Percentiles rank a stretch among this genome's conserved stretches.
phyloP scores from a whole-genome alignment of 1,140 invertebrate species.

The Tetragonula clypearis region DNA sequence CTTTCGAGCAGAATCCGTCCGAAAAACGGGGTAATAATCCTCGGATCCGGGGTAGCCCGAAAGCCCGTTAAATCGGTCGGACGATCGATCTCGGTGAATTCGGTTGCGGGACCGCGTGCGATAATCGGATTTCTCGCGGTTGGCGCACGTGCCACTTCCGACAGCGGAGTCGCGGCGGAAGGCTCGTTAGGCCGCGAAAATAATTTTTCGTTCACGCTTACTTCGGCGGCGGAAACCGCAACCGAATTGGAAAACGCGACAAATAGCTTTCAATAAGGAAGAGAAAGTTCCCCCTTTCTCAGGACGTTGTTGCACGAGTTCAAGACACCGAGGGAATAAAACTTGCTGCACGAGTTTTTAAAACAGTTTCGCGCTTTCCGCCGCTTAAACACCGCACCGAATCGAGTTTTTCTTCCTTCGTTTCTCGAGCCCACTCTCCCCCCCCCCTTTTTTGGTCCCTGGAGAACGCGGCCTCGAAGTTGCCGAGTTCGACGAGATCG shows the following conservation, averaged over 20 bases:
- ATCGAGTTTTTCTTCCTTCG: background rate
- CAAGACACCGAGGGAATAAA: slow-evolving; percentile 60
- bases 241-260: slow-evolving; percentile 55
- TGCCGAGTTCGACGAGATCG: slow-evolving; percentile 13
- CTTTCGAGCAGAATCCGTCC: no score
- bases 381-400: slow-evolving; percentile 60
- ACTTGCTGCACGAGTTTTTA: slow-evolving; percentile 63
- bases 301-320: slow-evolving; percentile 39
- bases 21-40: background rate
- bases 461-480: background rate
- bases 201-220: slow-evolving; percentile 54
- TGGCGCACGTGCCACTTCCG: background rate
- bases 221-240: slow-evolving; percentile 8
- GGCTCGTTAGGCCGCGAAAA: slow-evolving; percentile 42
- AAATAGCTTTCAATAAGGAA: slow-evolving; percentile 69
- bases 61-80: background rate
- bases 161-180: background rate
- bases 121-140: background rate
- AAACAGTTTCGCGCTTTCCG: slow-evolving; percentile 62
- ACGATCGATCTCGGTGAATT: background rate
- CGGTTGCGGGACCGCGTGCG: background rate
- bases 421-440: background rate
- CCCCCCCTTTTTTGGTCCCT: no score
- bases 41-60: background rate
- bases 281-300: slow-evolving; percentile 57